These are phyloP conservation scores for Elgaria multicarinata DNA, from an alignment of 2,113 vertebrate genomes.

Conservation along the genomic window DNA sequence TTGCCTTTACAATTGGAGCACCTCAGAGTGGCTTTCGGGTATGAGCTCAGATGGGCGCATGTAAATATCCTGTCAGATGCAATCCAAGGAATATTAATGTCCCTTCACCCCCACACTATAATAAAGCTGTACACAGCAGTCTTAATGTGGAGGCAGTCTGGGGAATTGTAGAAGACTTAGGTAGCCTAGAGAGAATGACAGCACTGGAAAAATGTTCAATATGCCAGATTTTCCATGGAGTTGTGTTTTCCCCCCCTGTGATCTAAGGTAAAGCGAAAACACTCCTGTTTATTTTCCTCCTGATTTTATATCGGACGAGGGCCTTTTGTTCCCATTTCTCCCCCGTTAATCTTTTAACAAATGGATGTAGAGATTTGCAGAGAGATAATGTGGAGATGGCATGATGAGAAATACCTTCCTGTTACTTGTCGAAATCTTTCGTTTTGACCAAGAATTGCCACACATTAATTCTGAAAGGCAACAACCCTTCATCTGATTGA, in stretches of 20 bases:
- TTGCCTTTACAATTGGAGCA: constrained; percentile 85
- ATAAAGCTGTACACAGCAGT: constrained; percentile 84
- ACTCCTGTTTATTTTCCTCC: constrained; percentile 35
- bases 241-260: constrained; percentile 66
- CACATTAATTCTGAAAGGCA: constrained; percentile 55
- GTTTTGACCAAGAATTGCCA: constrained; percentile 46
- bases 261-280: constrained; percentile 74
- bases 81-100: constrained; percentile 83
- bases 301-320: constrained; percentile 35
- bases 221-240: constrained; percentile 69
- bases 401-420: constrained; percentile 69
- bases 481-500: constrained; percentile 46
- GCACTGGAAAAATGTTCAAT: constrained; percentile 63
- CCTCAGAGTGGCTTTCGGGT: constrained; percentile 83
- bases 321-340: constrained; percentile 44
- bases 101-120: constrained; percentile 72
- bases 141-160: constrained; percentile 78
- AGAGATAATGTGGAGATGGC: constrained; percentile 29
- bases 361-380: constrained; percentile 21
- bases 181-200: constrained; percentile 78
- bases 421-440: constrained; percentile 58
- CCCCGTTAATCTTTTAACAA: constrained; percentile 31
- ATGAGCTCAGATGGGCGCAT: constrained; percentile 85
- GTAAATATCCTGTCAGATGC: constrained; percentile 86
- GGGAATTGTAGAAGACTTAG: constrained; percentile 82